Evolutionary conservation across 37 sponge, comb jelly and placozoan species (phyloP), one percentile per base, ranked within the genome.

Genomic region (Mnemiopsis leidyi): DNA sequence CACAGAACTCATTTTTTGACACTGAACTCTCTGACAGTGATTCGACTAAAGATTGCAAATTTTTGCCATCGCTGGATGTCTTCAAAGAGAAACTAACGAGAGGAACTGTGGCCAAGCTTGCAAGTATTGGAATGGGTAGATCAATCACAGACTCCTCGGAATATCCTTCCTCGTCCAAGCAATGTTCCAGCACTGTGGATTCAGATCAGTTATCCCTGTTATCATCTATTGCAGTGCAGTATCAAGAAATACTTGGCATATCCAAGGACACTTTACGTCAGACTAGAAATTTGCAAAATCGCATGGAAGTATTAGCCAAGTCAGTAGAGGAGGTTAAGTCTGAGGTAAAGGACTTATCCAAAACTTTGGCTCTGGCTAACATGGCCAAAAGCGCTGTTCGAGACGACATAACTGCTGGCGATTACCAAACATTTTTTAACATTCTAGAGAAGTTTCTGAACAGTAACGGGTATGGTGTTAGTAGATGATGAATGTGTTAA

Each of bases 281-380:
- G 35, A 77, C 79, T 34, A 77, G 35, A 34, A 33, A 16, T 34
- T 36, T 77, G 18, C 26, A 32, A 16, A 32, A 32, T 32, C 79
- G 36, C 26, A 32, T 77, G 79, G 32, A 77, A 31, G 79, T 13
- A 32, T 32, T 77, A 36, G 32, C 34, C 1, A 77, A 77, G 9
- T 26, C 32, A 31, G 79, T 77, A 13, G 36, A 77, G 26, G 79
- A 77, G 32, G 20, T 77, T 34, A 77, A 77, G 36, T 77, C 79
- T 34, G 79, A 77, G 30, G 36, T 77, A 21, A 34, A 16, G 16
- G 79, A 32, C 26, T 34, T 77, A 2, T 77, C 79, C 5, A 77
- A 77, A 32, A 31, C 79, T 20, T 34, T 77, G 1, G 35, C 61
- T 13, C 61, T 48, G 5, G 5, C 61, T 13, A 48, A 48, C 61